phyloP scores from a whole-genome alignment of 2,113 vertebrate genomes.

The Bos javanicus region DNA sequence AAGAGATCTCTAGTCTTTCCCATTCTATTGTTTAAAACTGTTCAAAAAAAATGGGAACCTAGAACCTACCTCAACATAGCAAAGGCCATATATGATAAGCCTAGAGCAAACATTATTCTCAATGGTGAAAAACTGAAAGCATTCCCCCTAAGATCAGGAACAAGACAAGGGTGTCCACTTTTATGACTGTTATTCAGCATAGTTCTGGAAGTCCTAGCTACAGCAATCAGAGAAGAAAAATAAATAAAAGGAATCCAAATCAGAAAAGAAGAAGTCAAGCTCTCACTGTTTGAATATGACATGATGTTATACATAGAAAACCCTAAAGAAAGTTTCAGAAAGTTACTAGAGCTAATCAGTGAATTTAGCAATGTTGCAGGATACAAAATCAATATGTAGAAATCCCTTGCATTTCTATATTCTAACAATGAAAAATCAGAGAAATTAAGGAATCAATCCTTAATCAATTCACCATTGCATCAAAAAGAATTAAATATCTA shows the following conservation, averaged over 20 bases:
- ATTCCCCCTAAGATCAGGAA: neutral
- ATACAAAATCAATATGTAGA: neutral
- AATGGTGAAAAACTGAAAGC: neutral
- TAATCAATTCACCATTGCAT: neutral
- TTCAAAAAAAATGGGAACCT: neutral
- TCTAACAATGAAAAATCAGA: neutral
- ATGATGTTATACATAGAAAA: neutral
- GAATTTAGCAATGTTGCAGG: neutral
- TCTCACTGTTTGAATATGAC: neutral
- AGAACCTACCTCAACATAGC: neutral
- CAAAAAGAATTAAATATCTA: neutral
- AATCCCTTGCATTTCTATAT: neutral
- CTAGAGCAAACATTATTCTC: neutral
- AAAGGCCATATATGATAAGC: neutral
- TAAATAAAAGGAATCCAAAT: neutral
- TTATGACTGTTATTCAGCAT: neutral
- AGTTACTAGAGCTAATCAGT: neutral
- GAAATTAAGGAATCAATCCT: neutral
- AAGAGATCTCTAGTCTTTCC: neutral
- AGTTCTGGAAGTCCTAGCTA: neutral
- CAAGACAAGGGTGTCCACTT: neutral
- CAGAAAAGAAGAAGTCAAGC: neutral
- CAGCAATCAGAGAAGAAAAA: neutral
- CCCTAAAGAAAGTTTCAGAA: neutral
- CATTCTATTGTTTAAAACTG: neutral